phyloP scores from a whole-genome alignment of 1,140 invertebrate genomes.

The Bombus consobrinus region DNA sequence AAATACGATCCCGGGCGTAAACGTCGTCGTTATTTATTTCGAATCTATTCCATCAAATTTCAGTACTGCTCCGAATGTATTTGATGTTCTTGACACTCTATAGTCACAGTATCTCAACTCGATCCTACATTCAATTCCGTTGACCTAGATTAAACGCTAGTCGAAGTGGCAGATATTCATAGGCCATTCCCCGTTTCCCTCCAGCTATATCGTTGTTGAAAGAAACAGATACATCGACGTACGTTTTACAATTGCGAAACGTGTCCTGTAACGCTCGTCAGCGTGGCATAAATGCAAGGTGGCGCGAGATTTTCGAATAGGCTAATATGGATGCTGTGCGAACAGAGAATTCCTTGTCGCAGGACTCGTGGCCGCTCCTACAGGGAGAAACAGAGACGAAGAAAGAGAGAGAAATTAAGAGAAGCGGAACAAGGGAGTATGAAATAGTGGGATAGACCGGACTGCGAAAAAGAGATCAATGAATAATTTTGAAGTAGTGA shows the following conservation, averaged over 20 bases:
- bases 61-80: not conserved
- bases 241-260: slow-evolving; percentile 13
- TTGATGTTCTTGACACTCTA: not conserved
- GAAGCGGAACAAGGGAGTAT: not conserved
- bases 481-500: slow-evolving; percentile 69
- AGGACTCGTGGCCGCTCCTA: not conserved
- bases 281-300: not conserved
- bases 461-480: slow-evolving; percentile 48
- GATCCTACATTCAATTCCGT: slow-evolving; percentile 69
- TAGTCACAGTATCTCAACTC: slow-evolving; percentile 28
- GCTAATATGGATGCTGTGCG: slow-evolving; percentile 27
- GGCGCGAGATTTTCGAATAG: not conserved
- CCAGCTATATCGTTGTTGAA: not conserved
- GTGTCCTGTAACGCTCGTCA: slow-evolving; percentile 9
- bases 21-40: not conserved
- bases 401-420: not conserved
- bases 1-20: not conserved
- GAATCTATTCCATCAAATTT: not conserved
- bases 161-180: slow-evolving; percentile 41
- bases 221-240: not conserved
- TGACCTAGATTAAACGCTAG: slow-evolving; percentile 71
- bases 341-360: slow-evolving; percentile 6
- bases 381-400: not conserved
- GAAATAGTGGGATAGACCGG: not conserved
- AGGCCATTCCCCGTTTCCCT: slow-evolving; percentile 29